Evolutionary conservation across 2,113 vertebrate species (phyloP), one percentile per base, ranked within the genome.

Genomic region (Ochotona curzoniae): DNA sequence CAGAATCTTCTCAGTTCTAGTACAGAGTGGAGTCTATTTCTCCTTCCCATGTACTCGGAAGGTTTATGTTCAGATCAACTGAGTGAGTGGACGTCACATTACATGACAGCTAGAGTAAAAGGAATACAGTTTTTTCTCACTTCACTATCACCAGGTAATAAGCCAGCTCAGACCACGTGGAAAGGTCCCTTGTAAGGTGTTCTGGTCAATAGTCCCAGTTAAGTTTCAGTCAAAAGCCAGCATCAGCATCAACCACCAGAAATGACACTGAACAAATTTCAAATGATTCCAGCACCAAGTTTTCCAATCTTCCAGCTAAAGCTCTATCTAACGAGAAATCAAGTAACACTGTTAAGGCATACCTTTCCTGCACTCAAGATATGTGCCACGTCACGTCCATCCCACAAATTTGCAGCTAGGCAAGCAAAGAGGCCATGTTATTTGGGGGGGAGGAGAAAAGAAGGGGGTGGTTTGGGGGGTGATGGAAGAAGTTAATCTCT

Each of bases 281-380:
- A 82, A 60, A 86, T 66, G 35, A 87, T 44, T 38, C 20, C 28
- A 93, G 38, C 11, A 23, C 21, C 21, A 17, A 91, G 35, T 7
- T 54, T 91, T 78, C 12, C 30, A 89, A 23, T 76, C 60, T 83
- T 89, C 57, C 75, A 83, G 8, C 30, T 85, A 12, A 28, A 30
- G 44, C 7, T 64, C 2, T 32, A 89, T 76, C 64, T 71, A 86
- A 88, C 38, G 54, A 86, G 7, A 75, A 93, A 35, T 49, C 25
- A 95, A 86, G 86, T 30, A 86, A 78, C 83, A 92, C 20, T 60
- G 49, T 64, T 38, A 76, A 10, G 44, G 44, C 67, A 32, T 80
- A 90, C 11, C 28, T 71, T 90, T 73, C 47, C 15, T 90, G 30
- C 47, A 75, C 26, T 90, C 47, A 47, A 54, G 23, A 15, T 70